Conservation (phyloP, 2,888 invertebrate species). For the Drosophila monieri region DNA sequence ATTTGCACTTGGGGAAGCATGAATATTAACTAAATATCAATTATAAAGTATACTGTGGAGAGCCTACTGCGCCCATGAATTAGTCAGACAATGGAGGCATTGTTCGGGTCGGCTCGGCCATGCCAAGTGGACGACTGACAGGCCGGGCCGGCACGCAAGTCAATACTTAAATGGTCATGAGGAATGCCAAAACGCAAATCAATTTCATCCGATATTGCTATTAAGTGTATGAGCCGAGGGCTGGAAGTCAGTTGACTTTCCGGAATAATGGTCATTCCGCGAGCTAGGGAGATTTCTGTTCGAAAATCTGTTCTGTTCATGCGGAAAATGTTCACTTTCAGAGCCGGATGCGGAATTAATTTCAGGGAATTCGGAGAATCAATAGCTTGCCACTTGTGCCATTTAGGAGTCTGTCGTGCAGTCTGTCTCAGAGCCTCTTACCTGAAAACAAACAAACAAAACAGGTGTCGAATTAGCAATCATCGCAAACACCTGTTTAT, state of each 20-base stretch:
- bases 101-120: slow-evolving; percentile 28
- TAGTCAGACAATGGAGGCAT: slow-evolving; percentile 47
- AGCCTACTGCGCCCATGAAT: slow-evolving; percentile 25
- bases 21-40: slow-evolving; percentile 48
- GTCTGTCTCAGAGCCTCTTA: slow-evolving; percentile 3
- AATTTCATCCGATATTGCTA: slow-evolving; percentile 30
- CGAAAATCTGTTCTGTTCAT: not conserved
- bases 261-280: not conserved
- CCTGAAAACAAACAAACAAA: slow-evolving; percentile 20
- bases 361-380: not conserved
- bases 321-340: not conserved
- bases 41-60: slow-evolving; percentile 20
- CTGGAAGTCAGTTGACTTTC: slow-evolving; percentile 11
- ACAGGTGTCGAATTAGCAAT: slow-evolving; percentile 10
- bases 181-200: slow-evolving; percentile 34
- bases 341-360: not conserved
- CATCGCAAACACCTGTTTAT: not conserved
- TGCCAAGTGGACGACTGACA: slow-evolving; percentile 3
- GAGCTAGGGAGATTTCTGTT: not conserved
- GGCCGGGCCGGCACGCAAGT: slow-evolving; percentile 20
- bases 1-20: slow-evolving; percentile 30
- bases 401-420: no score
- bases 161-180: slow-evolving; percentile 15
- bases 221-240: slow-evolving; percentile 15
- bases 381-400: no score